These are phyloP conservation scores for Chionis minor DNA, from an alignment of 2,113 vertebrate species.

Conservation along the genomic window DNA sequence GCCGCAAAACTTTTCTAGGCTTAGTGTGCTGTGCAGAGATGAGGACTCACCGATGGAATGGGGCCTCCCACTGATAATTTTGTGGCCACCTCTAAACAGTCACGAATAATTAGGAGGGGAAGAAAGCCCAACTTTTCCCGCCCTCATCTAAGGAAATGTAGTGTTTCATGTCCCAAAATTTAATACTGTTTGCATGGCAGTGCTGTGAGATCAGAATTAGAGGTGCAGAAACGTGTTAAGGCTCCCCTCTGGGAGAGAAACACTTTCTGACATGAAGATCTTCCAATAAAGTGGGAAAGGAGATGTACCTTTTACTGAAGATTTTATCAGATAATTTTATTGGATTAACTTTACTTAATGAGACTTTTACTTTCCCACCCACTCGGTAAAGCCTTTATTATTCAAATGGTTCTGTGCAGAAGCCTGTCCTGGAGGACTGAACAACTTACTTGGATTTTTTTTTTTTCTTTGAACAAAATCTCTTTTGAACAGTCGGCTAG, in stretches of 20 bases:
- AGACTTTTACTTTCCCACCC: neutral
- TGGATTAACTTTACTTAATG: neutral
- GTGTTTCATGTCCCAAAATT: neutral
- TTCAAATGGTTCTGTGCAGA: neutral
- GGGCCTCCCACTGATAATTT: neutral
- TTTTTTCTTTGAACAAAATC: neutral
- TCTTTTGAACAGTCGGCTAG: neutral
- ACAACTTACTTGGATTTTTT: neutral
- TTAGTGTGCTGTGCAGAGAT: neutral
- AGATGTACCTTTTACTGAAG: neutral
- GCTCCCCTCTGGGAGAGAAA: neutral
- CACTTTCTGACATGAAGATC: neutral
- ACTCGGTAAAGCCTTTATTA: neutral
- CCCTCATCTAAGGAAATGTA: rapidly evolving
- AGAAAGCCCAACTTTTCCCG: neutral
- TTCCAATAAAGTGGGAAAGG: neutral
- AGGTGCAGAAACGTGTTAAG: neutral
- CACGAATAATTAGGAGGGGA: neutral
- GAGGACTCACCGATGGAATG: neutral
- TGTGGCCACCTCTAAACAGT: neutral
- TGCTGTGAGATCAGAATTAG: neutral
- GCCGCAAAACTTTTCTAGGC: neutral
- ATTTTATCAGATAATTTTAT: neutral
- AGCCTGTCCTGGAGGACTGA: neutral
- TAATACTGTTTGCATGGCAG: neutral